phyloP scores from a whole-genome alignment of 1,140 invertebrate genomes.

The Drosophila pseudoobscura region DNA sequence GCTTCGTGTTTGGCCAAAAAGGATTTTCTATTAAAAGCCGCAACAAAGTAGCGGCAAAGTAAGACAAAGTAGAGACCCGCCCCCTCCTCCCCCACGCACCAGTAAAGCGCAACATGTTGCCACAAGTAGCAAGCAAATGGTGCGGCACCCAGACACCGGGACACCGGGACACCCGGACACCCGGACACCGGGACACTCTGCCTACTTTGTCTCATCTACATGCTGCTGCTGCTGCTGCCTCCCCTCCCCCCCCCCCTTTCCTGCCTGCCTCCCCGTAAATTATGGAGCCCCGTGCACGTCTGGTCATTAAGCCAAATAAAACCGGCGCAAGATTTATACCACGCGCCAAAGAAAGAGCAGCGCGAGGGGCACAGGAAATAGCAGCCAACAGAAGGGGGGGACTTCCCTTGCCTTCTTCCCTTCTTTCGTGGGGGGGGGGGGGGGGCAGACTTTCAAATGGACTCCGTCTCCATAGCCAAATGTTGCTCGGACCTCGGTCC shows the following conservation, averaged over 20 bases:
- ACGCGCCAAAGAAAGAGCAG: slow-evolving; percentile 58
- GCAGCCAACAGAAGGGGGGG: slow-evolving; percentile 38
- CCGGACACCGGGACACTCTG: slow-evolving; percentile 24
- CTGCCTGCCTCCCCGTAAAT: slow-evolving; percentile 57
- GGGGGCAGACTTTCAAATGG: slow-evolving; percentile 36
- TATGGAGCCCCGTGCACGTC: slow-evolving; percentile 79
- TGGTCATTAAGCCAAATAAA: slow-evolving; percentile 83
- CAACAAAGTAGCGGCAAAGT: slow-evolving; percentile 79
- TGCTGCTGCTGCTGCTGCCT: slow-evolving; percentile 15
- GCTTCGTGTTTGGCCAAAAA: slow-evolving; percentile 37
- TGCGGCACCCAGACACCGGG: slow-evolving; percentile 7
- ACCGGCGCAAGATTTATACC: slow-evolving; percentile 81
- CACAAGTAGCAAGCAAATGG: slow-evolving; percentile 58
- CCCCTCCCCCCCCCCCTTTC: background rate
- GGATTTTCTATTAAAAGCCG: slow-evolving; percentile 78
- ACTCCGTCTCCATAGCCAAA: slow-evolving; percentile 8
- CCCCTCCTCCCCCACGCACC: slow-evolving; percentile 10
- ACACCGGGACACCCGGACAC: slow-evolving; percentile 9
- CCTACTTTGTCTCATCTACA: slow-evolving; percentile 81
- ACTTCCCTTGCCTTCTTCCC: slow-evolving; percentile 4
- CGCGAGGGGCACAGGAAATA: slow-evolving; percentile 10
- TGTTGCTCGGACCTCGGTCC: slow-evolving; percentile 20
- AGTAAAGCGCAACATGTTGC: slow-evolving; percentile 80
- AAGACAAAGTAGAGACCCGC: slow-evolving; percentile 70
- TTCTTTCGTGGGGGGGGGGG: slow-evolving; percentile 1